Evolutionary conservation across 2,888 invertebrate genomes (phyloP), one percentile per base, ranked within the genome.

Genomic region (Synergus umbraculus): DNA sequence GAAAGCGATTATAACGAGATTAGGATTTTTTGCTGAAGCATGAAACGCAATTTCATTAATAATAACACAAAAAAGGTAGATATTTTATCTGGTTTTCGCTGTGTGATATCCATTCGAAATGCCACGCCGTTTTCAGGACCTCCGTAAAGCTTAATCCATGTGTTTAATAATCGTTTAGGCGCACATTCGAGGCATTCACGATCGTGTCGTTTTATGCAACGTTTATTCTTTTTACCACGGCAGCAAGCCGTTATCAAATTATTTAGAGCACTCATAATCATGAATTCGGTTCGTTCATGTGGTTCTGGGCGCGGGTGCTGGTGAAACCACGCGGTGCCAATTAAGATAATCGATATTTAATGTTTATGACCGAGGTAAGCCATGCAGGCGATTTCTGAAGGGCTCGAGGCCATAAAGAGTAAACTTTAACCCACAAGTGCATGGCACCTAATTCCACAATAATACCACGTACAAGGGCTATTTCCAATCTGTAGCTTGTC

Each of bases 341-440:
- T 89, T 89, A 89, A 85, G 84, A 84, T 89, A 89, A 89, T 89
- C 89, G 88, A 89, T 88, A 86, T 87, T 88, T 86, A 86, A 86
- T 85, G 87, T 86, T 87, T 86, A 86, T 86, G 83, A 83, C 82
- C 84, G 77, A 66, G 78, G 82, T 81, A 82, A 86, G 69, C 76
- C 76, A 60, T 58, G 54, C 54, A 73, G 73, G 73, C 18, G 54
- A 73, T 73, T 73, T 58, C 73, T 73, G 73, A 73, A 58, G 44
- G 58, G 58, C 49, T 63, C 60, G 58, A 10, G 29, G 64, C 64
- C 60, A 76, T 81, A 79, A 79, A 76, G 54, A 66, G 67, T 73
- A 78, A 82, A 82, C 78, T 81, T 82, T 78, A 78, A 82, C 79
- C 78, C 69, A 65, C 54, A 73, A 73, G 37, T 54, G 73, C 49